These are phyloP conservation scores for Epiblema foenella DNA, from an alignment of 2,888 invertebrate species.

Conservation along the genomic window DNA sequence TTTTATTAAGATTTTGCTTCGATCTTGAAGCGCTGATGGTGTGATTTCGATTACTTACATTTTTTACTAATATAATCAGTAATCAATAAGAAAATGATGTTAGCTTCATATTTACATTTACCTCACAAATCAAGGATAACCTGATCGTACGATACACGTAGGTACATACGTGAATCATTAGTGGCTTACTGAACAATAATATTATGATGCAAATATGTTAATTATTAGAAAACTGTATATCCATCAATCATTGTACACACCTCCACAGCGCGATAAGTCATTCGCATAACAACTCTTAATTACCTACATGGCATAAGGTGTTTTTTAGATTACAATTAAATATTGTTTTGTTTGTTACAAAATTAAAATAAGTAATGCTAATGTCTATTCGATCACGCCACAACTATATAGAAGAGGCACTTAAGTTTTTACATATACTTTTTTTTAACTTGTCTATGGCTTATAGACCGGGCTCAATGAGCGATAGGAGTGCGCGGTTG, in stretches of 20 bases:
- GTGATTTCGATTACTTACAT: too few species aligned
- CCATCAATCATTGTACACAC: neutral
- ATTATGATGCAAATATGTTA: slow-evolving; percentile 30
- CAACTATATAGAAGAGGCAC: too few species aligned
- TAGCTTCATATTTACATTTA: neutral
- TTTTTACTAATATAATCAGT: too few species aligned
- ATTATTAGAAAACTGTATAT: slow-evolving; percentile 24
- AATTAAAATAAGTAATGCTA: too few species aligned
- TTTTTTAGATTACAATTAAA: neutral
- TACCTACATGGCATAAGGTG: neutral
- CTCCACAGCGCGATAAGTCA: neutral
- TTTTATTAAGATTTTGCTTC: neutral
- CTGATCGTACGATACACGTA: neutral
- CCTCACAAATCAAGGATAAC: neutral
- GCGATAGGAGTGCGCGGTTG: too few species aligned
- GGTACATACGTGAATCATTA: neutral
- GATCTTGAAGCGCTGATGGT: too few species aligned
- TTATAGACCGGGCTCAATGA: too few species aligned
- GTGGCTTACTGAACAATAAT: slow-evolving; percentile 2
- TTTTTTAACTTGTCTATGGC: too few species aligned
- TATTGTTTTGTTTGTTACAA: too few species aligned
- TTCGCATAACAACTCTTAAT: neutral
- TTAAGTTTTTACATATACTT: too few species aligned
- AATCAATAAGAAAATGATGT: neutral
- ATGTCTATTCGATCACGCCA: too few species aligned